Evolutionary conservation across 2,888 invertebrate genomes (phyloP), one percentile per base, ranked within the genome.

Genomic region (Eilema griseolum): DNA sequence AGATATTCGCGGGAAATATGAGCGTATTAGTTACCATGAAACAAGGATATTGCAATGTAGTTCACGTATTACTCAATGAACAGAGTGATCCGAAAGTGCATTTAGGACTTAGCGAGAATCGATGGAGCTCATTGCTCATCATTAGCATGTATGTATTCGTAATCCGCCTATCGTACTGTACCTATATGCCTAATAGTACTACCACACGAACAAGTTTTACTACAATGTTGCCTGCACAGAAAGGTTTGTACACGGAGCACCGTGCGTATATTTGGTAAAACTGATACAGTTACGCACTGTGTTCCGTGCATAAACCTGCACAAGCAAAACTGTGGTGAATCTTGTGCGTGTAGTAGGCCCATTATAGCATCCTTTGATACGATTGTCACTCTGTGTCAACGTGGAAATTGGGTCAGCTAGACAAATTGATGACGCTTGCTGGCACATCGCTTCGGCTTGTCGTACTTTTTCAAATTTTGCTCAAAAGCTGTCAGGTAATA

Each of bases 321-420:
- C 33, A 37, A 12, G 12, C 3, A 37, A 37, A 37, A 12, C 33
- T 37, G 33, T 37, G 33, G 33, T 37, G 33, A 37, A 37, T 11
- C 12, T 37, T 37, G 33, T 12, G 33, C 33, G 33, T 37, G 12
- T 37, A 12, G 33, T 37, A 37, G 33, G 33, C 5, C 33, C 33
- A 11, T 37, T 37, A 64, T 5, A 16, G 12, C 52, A 73, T 72
- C 72, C 41, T 62, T 23, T 70, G 67, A 64, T 75, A 77, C 77
- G 75, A 79, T 76, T 74, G 82, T 74, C 73, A 74, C 69, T 73
- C 71, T 80, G 75, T 81, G 75, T 82, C 83, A 83, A 80, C 78
- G 81, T 75, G 68, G 81, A 80, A 83, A 83, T 78, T 80, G 77
- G 83, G 83, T 83, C 82, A 83, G 76, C 68, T 24, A 79, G 69